Base-by-base conservation (phyloP, 1,140 invertebrate species). In the Nixonia krombeini region DNA sequence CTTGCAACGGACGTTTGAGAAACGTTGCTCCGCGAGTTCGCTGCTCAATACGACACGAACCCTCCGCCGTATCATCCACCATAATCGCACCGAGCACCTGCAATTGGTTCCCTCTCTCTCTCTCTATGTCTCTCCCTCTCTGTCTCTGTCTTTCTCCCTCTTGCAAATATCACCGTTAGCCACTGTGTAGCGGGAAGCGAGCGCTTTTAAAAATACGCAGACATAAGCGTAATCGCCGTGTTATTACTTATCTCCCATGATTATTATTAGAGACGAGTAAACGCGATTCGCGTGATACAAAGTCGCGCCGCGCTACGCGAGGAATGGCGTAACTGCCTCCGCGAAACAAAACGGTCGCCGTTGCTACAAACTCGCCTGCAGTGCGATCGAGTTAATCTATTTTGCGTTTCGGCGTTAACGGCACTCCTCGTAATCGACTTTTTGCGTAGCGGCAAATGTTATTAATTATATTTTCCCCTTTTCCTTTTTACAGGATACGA, bases 51-150 rank as follows among this genome's bases (percentile, higher is more conserved):
- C 47, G 40, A 59, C 33, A 45, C 38, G 44, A 45, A 40, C 55
- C 40, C 56, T 49, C 23, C 40, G 56, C 23, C 40, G 56, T 59
- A 59, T 44, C 56, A 45, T 51, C 38, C 38, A 13, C 28, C 31
- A 31, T 51, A 61, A 61, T 52, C 57, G 41, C 33, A 13, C 55
- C 10, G 4, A 12, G 46, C 47, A 61, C 57, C 47, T 61, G 57
- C 57, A 61, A 61, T 61, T 46, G 57, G 51, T 51, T 59, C 38
- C 26, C 46, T 17, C 38, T 50, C 38, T 50, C n/a, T n/a, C n/a
- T n/a, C n/a, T n/a, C n/a, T n/a, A n/a, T n/a, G n/a, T n/a, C n/a
- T n/a, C n/a, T n/a, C n/a, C n/a, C n/a, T n/a, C n/a, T n/a, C n/a
- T n/a, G n/a, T n/a, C n/a, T n/a, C n/a, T n/a, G n/a, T 21, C 21